Conservation (phyloP, 1,140 invertebrate species). For the Mylabris phalerata region DNA sequence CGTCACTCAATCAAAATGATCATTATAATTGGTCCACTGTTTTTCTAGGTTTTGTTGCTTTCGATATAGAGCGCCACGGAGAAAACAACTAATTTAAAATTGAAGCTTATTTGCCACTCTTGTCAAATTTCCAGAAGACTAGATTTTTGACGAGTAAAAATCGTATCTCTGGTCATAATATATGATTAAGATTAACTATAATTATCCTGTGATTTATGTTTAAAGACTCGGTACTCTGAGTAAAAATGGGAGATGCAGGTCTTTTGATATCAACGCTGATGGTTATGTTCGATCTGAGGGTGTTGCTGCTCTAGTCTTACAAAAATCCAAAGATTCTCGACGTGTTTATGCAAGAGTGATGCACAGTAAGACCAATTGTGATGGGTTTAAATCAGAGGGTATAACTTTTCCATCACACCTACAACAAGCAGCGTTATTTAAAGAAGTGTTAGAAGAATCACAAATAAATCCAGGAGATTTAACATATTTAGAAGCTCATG, state of each 20-base stretch:
- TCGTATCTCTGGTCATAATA: too few species aligned
- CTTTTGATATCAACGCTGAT: slow-evolving; percentile 77
- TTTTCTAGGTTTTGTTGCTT: too few species aligned
- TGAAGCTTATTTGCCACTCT: too few species aligned
- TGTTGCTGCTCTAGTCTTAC: slow-evolving; percentile 71
- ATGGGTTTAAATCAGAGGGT: slow-evolving; percentile 69
- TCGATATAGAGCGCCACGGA: too few species aligned
- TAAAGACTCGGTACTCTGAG: slow-evolving; percentile 76
- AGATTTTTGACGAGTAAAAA: too few species aligned
- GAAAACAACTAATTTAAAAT: too few species aligned
- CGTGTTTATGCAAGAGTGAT: slow-evolving; percentile 59
- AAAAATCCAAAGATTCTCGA: slow-evolving; percentile 71
- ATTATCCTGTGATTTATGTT: background rate
- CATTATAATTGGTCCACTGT: too few species aligned
- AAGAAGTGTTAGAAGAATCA: too few species aligned
- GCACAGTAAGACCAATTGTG: slow-evolving; percentile 67
- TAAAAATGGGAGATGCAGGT: slow-evolving; percentile 77
- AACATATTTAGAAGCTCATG: too few species aligned
- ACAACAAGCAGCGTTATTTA: slow-evolving; percentile 67
- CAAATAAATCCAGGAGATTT: too few species aligned
- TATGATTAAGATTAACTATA: background rate
- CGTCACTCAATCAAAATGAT: too few species aligned
- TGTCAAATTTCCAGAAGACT: background rate
- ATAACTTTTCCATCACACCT: slow-evolving; percentile 87
- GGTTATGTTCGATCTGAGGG: slow-evolving; percentile 72